A percentile compares a stretch with the other conserved stretches of the same genome.
Conservation (phyloP, 2,797 vertebrate genomes). For the Poeciliopsis infans region DNA sequence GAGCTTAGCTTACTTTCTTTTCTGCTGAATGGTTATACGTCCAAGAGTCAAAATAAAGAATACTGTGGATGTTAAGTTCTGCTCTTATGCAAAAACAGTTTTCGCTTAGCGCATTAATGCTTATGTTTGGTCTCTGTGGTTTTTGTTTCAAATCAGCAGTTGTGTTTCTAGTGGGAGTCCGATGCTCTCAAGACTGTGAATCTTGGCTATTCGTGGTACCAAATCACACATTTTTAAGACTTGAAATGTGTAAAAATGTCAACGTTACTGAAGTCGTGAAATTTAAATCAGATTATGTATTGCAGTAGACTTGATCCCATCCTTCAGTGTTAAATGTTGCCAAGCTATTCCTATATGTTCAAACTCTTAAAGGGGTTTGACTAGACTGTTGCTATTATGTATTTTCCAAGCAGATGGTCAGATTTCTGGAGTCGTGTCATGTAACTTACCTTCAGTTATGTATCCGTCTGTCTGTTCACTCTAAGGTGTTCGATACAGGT, state of each 20-base stretch:
- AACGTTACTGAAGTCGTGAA: not conserved
- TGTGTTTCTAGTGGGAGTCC: not conserved
- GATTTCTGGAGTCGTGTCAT: too few species aligned
- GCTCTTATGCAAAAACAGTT: not conserved
- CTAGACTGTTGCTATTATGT: too few species aligned
- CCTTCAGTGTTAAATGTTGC: constrained; percentile 33
- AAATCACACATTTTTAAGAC: not conserved
- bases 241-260: not conserved
- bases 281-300: not conserved
- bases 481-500: not conserved
- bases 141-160: not conserved
- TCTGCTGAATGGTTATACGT: not conserved
- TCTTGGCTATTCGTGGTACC: not conserved
- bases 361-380: too few species aligned
- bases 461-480: not conserved
- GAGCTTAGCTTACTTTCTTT: not conserved
- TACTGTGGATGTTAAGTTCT: not conserved
- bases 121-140: not conserved
- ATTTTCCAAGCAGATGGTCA: too few species aligned
- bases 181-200: not conserved
- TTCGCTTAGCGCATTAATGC: not conserved
- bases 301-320: constrained; percentile 47
- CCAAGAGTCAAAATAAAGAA: not conserved
- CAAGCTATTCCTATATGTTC: not conserved
- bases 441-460: not conserved